Conservation (phyloP, 2,797 vertebrate species). For the Prionace glauca region DNA sequence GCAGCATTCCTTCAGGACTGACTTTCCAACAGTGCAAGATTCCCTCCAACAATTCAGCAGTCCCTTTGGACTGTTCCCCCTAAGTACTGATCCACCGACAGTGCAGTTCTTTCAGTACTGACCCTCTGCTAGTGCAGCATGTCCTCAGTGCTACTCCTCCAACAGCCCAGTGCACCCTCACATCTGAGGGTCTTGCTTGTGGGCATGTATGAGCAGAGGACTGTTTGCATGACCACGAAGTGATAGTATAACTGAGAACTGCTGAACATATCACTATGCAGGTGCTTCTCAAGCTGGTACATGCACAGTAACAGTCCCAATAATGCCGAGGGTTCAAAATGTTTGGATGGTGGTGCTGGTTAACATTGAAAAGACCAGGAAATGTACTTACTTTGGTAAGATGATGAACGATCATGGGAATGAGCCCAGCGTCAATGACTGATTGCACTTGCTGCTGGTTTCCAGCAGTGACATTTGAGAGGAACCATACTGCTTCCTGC, state of each 20-base stretch:
- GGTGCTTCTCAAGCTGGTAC: not conserved
- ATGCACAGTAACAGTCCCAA: not conserved
- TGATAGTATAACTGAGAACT: not conserved
- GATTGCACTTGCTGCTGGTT: slow-evolving; percentile 99
- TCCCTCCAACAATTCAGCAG: too few species aligned
- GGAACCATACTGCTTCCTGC: slow-evolving; percentile 97
- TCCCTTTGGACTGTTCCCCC: not conserved
- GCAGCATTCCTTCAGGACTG: too few species aligned
- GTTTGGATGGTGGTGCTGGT: not conserved
- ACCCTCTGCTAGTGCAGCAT: not conserved
- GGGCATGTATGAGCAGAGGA: not conserved
- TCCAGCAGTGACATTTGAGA: slow-evolving; percentile 98
- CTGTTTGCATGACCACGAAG: not conserved
- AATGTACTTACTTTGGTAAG: slow-evolving; percentile 81
- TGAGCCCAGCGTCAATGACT: slow-evolving; percentile 93
- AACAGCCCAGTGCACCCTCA: not conserved
- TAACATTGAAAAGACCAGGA: not conserved
- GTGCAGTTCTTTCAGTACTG: not conserved
- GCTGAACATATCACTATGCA: not conserved
- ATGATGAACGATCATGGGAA: slow-evolving; percentile 98
- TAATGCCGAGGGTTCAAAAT: not conserved
- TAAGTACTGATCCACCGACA: not conserved
- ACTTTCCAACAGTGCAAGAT: too few species aligned
- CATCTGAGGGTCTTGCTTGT: not conserved
- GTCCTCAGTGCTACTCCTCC: not conserved